These are phyloP conservation scores for Argyresthia albistria DNA, from an alignment of 2,888 invertebrate genomes.

Conservation along the genomic window DNA sequence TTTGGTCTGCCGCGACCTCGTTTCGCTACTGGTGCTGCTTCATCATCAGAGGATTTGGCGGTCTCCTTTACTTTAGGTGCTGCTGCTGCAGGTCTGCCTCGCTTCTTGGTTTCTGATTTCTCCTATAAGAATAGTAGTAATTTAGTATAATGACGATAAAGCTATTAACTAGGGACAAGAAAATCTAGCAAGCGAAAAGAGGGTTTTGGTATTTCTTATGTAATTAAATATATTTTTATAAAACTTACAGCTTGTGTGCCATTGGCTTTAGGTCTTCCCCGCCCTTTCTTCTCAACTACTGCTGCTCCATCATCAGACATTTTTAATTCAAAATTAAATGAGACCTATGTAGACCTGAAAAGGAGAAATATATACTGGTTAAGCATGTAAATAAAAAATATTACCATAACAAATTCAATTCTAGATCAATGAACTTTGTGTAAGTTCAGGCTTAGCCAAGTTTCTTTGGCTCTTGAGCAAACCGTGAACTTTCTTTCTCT, in stretches of 20 bases:
- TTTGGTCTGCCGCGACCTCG: conserved; percentile 70
- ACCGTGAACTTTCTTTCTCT: too few species aligned
- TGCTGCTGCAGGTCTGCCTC: conserved; percentile 54
- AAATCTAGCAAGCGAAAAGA: background rate
- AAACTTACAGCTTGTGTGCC: conserved; percentile 55
- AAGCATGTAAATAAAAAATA: background rate
- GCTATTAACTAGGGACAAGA: background rate
- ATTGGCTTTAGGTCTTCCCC: conserved; percentile 66
- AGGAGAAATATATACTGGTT: conserved; percentile 24
- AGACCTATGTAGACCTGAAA: conserved; percentile 21
- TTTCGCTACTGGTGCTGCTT: conserved; percentile 67
- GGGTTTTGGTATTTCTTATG: background rate
- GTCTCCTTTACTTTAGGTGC: conserved; percentile 61
- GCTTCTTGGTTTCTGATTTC: conserved; percentile 60
- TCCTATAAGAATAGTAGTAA: conserved; percentile 30
- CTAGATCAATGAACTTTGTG: too few species aligned
- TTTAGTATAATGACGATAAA: too few species aligned
- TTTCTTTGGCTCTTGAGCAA: too few species aligned
- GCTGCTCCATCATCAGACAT: conserved; percentile 71
- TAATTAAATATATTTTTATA: too few species aligned
- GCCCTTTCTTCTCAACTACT: conserved; percentile 66
- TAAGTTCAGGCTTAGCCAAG: too few species aligned
- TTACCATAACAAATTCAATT: too few species aligned
- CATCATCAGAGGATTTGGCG: conserved; percentile 67
- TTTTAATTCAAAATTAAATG: conserved; percentile 22